phyloP scores from a whole-genome alignment of 2,888 invertebrate species.

The Acronicta leporina region DNA sequence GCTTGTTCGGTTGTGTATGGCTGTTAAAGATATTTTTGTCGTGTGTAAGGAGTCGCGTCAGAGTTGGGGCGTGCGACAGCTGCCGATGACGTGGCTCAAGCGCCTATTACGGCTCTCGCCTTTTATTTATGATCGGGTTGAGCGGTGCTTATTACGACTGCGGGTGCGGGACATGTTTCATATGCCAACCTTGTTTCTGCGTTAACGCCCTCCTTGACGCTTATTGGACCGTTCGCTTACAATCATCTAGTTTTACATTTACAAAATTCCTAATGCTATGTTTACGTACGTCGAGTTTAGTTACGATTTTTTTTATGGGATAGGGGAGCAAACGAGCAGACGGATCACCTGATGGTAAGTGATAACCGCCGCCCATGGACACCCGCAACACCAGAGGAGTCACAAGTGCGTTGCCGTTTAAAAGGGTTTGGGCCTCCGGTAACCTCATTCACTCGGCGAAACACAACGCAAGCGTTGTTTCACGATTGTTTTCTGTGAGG shows the following conservation, averaged over 20 bases:
- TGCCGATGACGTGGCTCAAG: slow-evolving; percentile 79
- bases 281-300: slow-evolving; percentile 34
- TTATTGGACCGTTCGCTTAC: slow-evolving; percentile 76
- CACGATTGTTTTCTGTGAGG: no score
- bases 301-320: no score
- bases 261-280: slow-evolving; percentile 48
- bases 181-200: slow-evolving; percentile 74
- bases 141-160: slow-evolving; percentile 83
- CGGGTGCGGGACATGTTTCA: slow-evolving; percentile 78
- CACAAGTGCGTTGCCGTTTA: no score
- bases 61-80: slow-evolving; percentile 75
- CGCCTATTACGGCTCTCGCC: slow-evolving; percentile 77
- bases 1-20: slow-evolving; percentile 51
- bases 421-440: no score
- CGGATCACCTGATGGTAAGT: no score
- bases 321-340: no score
- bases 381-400: background rate
- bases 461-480: no score
- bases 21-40: slow-evolving; percentile 71
- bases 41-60: slow-evolving; percentile 67
- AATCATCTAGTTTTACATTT: slow-evolving; percentile 58
- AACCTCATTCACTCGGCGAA: no score
- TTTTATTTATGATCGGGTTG: slow-evolving; percentile 86
- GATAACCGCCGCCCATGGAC: no score
- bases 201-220: slow-evolving; percentile 69